Evolutionary conservation across 1,140 invertebrate genomes (phyloP).

Genomic region (Formica selysi): DNA sequence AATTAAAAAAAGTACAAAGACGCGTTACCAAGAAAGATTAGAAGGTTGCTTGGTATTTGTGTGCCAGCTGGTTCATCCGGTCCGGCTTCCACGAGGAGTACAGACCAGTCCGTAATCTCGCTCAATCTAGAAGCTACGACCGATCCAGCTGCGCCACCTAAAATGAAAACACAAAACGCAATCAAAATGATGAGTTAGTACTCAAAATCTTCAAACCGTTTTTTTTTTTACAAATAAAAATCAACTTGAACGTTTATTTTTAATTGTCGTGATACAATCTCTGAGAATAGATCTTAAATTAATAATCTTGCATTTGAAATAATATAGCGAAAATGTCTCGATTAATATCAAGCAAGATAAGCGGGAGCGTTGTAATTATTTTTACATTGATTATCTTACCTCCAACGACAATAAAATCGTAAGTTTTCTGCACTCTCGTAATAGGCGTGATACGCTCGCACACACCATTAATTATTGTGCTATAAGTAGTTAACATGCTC

Average conservation of each 20-base stretch:
- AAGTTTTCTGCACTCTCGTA: conserved; percentile 78
- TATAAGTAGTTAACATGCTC: conserved; percentile 85
- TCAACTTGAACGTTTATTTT: background rate
- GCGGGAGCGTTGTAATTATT: background rate
- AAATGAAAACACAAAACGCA: conserved; percentile 68
- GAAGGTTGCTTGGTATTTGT: conserved; percentile 78
- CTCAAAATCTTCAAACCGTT: background rate
- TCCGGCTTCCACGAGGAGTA: conserved; percentile 88
- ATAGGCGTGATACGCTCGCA: conserved; percentile 79
- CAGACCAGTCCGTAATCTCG: conserved; percentile 82
- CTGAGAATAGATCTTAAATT: background rate
- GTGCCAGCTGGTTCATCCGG: conserved; percentile 82
- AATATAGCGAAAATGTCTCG: background rate
- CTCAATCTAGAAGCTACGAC: conserved; percentile 84
- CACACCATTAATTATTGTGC: conserved; percentile 82
- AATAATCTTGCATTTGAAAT: background rate
- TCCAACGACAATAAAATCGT: conserved; percentile 94
- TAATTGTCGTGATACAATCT: background rate
- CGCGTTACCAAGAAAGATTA: conserved; percentile 75
- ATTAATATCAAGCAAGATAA: background rate
- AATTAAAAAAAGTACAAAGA: background rate
- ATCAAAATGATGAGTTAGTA: conserved; percentile 59
- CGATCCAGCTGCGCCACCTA: conserved; percentile 83
- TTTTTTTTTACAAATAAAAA: background rate
- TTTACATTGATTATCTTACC: conserved; percentile 86